Conservation (phyloP, 2,888 invertebrate species). For the Pachycephus smyrnensis region DNA sequence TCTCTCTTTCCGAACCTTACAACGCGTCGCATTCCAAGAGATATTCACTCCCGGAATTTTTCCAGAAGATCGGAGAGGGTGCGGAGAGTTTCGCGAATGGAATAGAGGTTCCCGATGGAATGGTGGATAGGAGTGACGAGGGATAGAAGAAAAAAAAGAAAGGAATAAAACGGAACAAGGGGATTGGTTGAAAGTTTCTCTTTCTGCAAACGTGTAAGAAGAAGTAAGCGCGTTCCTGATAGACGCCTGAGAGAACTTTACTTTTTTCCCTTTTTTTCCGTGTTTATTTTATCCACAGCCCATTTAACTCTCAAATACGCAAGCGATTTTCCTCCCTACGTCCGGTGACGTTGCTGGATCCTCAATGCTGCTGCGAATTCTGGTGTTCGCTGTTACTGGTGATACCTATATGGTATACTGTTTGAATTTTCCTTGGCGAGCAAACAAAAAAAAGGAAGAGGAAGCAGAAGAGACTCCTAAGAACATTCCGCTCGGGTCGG, state of each 20-base stretch:
- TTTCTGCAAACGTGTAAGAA: neutral
- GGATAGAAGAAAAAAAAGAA: neutral
- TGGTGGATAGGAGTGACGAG: constrained; percentile 14
- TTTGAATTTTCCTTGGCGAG: neutral
- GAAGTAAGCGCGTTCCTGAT: constrained; percentile 8
- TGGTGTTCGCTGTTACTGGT: neutral
- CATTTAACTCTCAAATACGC: constrained; percentile 56
- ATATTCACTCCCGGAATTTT: neutral
- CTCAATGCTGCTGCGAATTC: neutral
- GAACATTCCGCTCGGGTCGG: neutral
- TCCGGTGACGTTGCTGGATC: neutral
- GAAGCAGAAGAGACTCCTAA: neutral
- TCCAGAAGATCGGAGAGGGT: constrained; percentile 13
- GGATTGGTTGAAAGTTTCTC: constrained; percentile 18
- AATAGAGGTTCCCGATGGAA: constrained; percentile 19
- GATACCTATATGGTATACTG: neutral
- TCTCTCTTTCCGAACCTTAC: constrained; percentile 10
- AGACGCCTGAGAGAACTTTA: constrained; percentile 5
- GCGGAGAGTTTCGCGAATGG: constrained; percentile 18
- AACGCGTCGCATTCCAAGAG: constrained; percentile 3
- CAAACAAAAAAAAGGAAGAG: neutral
- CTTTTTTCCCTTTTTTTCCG: constrained; percentile 19
- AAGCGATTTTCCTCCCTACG: constrained; percentile 35
- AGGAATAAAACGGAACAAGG: neutral
- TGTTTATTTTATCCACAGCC: constrained; percentile 55